Percentiles rank a stretch among this genome's conserved stretches.
phyloP scores from a whole-genome alignment of 2,888 invertebrate genomes.

The Meteorus colon region DNA sequence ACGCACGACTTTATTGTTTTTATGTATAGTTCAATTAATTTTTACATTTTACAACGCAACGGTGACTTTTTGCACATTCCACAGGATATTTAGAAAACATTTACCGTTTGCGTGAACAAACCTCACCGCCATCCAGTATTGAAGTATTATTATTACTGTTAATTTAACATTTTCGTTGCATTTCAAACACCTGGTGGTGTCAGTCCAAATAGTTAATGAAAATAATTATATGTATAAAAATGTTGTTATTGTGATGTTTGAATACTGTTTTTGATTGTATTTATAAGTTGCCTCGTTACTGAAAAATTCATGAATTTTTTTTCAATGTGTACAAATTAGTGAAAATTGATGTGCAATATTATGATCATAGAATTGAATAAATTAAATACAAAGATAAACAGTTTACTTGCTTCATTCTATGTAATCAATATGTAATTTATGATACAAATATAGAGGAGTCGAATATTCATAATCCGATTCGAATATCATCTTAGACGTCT shows the following conservation, averaged over 20 bases:
- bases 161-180: background rate
- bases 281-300: background rate
- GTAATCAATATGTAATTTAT: too few relatives aligned
- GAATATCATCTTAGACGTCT: too few relatives aligned
- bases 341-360: slow-evolving; percentile 13
- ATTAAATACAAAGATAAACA: background rate
- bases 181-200: background rate
- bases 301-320: background rate
- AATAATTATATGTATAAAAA: background rate
- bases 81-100: background rate
- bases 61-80: background rate
- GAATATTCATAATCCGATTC: too few relatives aligned
- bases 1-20: background rate
- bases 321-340: background rate
- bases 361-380: background rate
- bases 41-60: background rate
- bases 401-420: too few relatives aligned
- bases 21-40: background rate
- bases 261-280: background rate
- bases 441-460: too few relatives aligned
- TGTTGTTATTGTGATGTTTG: slow-evolving; percentile 18
- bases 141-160: background rate
- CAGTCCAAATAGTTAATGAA: background rate
- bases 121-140: slow-evolving; percentile 27
- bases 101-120: background rate